phyloP scores from a whole-genome alignment of 1,140 invertebrate genomes.

The Tetragonula clypearis region DNA sequence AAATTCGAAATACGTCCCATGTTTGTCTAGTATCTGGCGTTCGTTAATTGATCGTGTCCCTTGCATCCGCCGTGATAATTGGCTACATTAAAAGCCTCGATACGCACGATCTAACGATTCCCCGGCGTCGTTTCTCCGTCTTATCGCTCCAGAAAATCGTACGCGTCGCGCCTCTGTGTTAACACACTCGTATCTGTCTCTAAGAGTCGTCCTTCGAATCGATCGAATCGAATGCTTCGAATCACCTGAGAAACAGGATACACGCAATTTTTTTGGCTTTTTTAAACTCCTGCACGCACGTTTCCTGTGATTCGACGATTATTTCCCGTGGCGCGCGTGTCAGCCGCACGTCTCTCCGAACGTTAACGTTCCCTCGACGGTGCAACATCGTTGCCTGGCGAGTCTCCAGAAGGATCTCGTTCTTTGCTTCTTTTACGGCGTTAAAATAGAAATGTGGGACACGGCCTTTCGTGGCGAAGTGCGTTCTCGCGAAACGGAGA shows the following conservation, averaged over 20 bases:
- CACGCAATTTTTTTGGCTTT: neutral
- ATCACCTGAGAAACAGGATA: slow-evolving; percentile 12
- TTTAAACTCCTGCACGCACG: neutral
- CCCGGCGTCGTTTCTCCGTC: slow-evolving; percentile 1
- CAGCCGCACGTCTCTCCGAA: slow-evolving; percentile 1
- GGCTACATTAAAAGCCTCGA: neutral
- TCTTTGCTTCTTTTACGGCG: slow-evolving; percentile 68
- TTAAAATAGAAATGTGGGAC: slow-evolving; percentile 76
- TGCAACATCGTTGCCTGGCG: slow-evolving; percentile 70
- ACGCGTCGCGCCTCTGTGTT: neutral
- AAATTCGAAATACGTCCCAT: slow-evolving; percentile 16
- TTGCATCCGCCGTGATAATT: slow-evolving; percentile 1
- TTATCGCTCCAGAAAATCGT: slow-evolving; percentile 10
- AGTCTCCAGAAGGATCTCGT: slow-evolving; percentile 59
- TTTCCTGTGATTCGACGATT: neutral
- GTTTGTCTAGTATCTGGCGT: slow-evolving; percentile 37
- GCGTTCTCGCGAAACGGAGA: neutral
- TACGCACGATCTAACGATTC: slow-evolving; percentile 1
- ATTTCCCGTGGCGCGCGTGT: neutral
- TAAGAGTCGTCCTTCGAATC: slow-evolving; percentile 34
- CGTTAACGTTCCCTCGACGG: slow-evolving; percentile 44
- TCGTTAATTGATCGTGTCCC: slow-evolving; percentile 19
- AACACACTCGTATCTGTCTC: neutral
- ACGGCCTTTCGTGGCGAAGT: slow-evolving; percentile 59
- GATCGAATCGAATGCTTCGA: neutral